These are phyloP conservation scores for Molothrus aeneus DNA, from an alignment of 2,797 vertebrate genomes.

Conservation along the genomic window DNA sequence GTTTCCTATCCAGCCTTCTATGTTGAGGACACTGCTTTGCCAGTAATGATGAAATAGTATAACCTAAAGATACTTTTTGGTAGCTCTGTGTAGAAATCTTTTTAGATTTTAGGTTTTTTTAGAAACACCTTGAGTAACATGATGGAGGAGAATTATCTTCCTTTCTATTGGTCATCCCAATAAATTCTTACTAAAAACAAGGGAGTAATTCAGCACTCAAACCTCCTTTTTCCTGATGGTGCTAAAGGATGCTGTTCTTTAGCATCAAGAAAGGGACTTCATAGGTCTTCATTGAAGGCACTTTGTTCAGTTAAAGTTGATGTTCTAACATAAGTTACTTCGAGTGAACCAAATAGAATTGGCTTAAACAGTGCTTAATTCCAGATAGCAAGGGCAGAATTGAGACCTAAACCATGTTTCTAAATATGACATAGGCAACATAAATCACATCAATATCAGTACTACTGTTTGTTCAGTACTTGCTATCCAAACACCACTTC, in stretches of 20 bases:
- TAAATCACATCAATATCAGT: background rate
- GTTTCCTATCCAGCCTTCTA: background rate
- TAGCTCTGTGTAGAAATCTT: background rate
- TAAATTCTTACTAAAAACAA: background rate
- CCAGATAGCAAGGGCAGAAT: background rate
- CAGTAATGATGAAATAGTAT: background rate
- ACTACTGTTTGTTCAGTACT: background rate
- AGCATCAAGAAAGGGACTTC: background rate
- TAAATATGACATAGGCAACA: rapidly evolving
- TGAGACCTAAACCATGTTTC: background rate
- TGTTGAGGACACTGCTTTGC: background rate
- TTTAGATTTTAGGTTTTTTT: background rate
- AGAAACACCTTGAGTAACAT: background rate
- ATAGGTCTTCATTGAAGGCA: background rate
- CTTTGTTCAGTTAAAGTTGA: background rate
- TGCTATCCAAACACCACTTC: background rate
- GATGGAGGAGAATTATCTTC: background rate
- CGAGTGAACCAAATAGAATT: background rate
- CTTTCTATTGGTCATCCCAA: background rate
- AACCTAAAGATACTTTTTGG: background rate
- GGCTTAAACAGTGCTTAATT: background rate
- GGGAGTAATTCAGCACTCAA: background rate
- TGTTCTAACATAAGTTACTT: background rate
- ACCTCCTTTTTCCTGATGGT: background rate
- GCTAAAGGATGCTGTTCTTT: background rate